Percentiles rank a stretch among this genome's conserved stretches.
These are phyloP conservation scores for Hyla sarda DNA, from an alignment of 2,113 vertebrate genomes.

Conservation along the genomic window DNA sequence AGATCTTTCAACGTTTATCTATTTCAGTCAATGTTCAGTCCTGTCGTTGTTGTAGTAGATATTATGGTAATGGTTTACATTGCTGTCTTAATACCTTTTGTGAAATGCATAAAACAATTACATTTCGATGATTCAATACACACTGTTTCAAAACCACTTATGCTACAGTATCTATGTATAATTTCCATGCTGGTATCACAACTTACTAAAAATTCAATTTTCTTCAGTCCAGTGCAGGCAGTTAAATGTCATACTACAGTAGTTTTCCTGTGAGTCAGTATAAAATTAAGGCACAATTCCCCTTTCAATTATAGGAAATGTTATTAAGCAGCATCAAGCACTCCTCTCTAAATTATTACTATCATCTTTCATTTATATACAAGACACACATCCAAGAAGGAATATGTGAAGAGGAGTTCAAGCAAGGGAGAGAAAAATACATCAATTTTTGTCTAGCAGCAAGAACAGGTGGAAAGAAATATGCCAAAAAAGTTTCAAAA, in stretches of 20 bases:
- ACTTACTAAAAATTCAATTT: slow-evolving; percentile 46
- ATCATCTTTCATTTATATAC: slow-evolving; percentile 56
- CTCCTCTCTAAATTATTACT: slow-evolving; percentile 57
- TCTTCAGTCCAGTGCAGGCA: slow-evolving; percentile 34
- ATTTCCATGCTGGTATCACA: slow-evolving; percentile 50
- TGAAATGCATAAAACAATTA: slow-evolving; percentile 27
- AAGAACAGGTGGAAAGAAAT: slow-evolving; percentile 11
- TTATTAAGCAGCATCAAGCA: slow-evolving; percentile 54
- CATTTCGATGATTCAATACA: slow-evolving; percentile 32
- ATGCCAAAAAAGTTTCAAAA: slow-evolving; percentile 16
- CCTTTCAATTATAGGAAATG: slow-evolving; percentile 60
- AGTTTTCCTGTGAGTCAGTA: slow-evolving; percentile 57
- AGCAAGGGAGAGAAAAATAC: slow-evolving; percentile 27
- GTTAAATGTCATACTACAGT: slow-evolving; percentile 53
- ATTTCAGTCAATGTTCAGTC: background rate
- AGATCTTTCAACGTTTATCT: background rate
- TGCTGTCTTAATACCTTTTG: slow-evolving; percentile 10
- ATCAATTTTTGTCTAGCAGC: slow-evolving; percentile 8
- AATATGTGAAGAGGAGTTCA: slow-evolving; percentile 50
- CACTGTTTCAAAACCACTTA: slow-evolving; percentile 40
- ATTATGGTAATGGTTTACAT: slow-evolving; percentile 34
- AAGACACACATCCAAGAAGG: slow-evolving; percentile 39
- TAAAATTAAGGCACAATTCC: slow-evolving; percentile 55
- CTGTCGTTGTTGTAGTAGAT: background rate
- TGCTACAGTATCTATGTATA: slow-evolving; percentile 48